Percentiles rank a stretch among this genome's conserved stretches.
Evolutionary conservation across 2,113 vertebrate genomes (phyloP).

Genomic region (Mustela nigripes): DNA sequence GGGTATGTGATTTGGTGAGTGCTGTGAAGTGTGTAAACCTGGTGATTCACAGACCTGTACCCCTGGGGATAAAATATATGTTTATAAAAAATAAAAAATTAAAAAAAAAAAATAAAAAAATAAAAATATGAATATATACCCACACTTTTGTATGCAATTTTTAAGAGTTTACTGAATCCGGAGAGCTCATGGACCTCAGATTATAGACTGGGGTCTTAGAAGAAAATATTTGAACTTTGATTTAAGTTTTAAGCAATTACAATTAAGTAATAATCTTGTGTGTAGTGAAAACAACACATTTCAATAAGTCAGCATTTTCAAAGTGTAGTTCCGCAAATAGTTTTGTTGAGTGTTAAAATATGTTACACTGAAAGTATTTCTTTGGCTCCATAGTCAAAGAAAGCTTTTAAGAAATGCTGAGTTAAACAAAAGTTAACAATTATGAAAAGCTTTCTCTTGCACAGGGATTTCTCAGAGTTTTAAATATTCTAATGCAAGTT

Average conservation of each 20-base stretch:
- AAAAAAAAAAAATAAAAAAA: too few relatives aligned
- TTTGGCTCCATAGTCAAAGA: background rate
- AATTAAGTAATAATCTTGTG: background rate
- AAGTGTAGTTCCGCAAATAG: background rate
- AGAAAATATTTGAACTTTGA: background rate
- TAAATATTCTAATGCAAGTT: background rate
- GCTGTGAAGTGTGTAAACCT: too few relatives aligned
- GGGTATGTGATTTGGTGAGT: too few relatives aligned
- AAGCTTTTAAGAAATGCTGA: background rate
- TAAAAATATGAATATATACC: too few relatives aligned
- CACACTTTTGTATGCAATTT: background rate
- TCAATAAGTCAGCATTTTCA: background rate
- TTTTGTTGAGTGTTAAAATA: constrained; percentile 29
- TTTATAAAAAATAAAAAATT: too few relatives aligned
- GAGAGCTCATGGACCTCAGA: background rate
- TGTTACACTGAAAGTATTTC: background rate
- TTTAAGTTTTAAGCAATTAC: background rate
- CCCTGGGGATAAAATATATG: too few relatives aligned
- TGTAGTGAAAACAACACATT: background rate
- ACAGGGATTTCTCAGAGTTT: background rate
- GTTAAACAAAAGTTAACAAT: constrained; percentile 32
- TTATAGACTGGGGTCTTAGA: background rate
- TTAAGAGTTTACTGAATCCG: background rate
- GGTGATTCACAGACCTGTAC: too few relatives aligned
- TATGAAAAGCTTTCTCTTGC: background rate